phyloP scores from a whole-genome alignment of 2,888 invertebrate species.

The Trilocha varians region DNA sequence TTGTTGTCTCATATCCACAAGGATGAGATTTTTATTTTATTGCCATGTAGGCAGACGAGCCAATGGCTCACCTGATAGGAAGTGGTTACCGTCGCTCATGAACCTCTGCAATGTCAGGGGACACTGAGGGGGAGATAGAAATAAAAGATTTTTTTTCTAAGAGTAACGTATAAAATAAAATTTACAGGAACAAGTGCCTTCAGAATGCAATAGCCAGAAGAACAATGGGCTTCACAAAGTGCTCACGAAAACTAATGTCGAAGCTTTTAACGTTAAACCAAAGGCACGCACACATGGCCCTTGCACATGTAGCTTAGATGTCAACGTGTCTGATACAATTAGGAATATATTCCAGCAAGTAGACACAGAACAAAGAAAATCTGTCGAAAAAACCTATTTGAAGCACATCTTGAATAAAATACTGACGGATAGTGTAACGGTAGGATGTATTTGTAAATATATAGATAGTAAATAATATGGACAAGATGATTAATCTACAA shows the following conservation, averaged over 20 bases:
- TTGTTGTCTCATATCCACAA: too few species aligned
- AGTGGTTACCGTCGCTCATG: too few species aligned
- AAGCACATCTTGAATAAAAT: slow-evolving; percentile 61
- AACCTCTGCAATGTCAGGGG: too few species aligned
- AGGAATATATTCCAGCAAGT: slow-evolving; percentile 62
- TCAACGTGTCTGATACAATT: slow-evolving; percentile 56
- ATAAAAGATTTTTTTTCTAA: background rate
- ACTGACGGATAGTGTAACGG: slow-evolving; percentile 40
- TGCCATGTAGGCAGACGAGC: too few species aligned
- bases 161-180: background rate
- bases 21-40: too few species aligned
- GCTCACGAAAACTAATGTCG: slow-evolving; percentile 50
- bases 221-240: slow-evolving; percentile 13
- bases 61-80: too few species aligned
- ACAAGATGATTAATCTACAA: too few species aligned
- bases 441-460: too few species aligned
- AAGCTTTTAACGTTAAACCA: slow-evolving; percentile 51
- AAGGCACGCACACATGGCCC: slow-evolving; percentile 39
- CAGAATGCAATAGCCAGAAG: background rate
- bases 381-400: slow-evolving; percentile 50
- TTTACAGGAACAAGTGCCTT: slow-evolving; percentile 31
- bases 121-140: too few species aligned
- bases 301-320: slow-evolving; percentile 55
- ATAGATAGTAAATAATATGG: too few species aligned
- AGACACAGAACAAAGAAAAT: slow-evolving; percentile 49